These are phyloP conservation scores for Haliclystus octoradiatus DNA, from an alignment of 30 jellyfish, hydroid and myxozoan genomes.

Conservation along the genomic window DNA sequence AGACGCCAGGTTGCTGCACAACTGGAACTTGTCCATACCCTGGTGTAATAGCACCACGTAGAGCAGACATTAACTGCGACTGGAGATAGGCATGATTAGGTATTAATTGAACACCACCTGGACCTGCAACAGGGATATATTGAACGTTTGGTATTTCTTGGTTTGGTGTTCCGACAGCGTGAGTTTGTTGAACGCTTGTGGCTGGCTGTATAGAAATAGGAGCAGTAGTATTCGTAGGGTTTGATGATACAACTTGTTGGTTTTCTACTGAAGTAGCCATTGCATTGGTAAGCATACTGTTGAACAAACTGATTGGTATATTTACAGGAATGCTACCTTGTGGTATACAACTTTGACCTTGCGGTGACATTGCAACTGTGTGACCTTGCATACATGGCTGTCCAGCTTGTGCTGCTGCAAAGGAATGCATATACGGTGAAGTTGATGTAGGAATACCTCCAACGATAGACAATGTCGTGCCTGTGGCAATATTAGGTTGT, in stretches of 20 bases:
- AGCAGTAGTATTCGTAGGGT: neutral
- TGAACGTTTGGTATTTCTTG: constrained; percentile 18
- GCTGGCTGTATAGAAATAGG: neutral
- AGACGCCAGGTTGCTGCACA: constrained; percentile 35
- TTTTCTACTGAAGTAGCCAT: neutral
- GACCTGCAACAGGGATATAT: constrained; percentile 39
- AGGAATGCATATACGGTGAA: neutral
- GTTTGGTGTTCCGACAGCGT: neutral
- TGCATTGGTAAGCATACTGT: neutral
- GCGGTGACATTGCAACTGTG: neutral
- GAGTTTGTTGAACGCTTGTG: neutral
- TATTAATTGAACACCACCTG: constrained; percentile 40
- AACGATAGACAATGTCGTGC: neutral
- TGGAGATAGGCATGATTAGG: constrained; percentile 19
- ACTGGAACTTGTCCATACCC: constrained; percentile 8
- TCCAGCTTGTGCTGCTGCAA: neutral
- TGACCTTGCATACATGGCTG: neutral
- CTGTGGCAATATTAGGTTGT: neutral
- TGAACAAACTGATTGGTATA: constrained; percentile 36
- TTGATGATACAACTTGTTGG: neutral
- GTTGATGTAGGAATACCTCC: neutral
- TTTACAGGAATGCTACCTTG: constrained; percentile 32
- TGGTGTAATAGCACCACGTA: constrained; percentile 28
- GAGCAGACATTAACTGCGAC: constrained; percentile 31
- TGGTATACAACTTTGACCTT: neutral